These are phyloP conservation scores for Eutolmus rufibarbis DNA, from an alignment of 2,888 invertebrate genomes.

Conservation along the genomic window DNA sequence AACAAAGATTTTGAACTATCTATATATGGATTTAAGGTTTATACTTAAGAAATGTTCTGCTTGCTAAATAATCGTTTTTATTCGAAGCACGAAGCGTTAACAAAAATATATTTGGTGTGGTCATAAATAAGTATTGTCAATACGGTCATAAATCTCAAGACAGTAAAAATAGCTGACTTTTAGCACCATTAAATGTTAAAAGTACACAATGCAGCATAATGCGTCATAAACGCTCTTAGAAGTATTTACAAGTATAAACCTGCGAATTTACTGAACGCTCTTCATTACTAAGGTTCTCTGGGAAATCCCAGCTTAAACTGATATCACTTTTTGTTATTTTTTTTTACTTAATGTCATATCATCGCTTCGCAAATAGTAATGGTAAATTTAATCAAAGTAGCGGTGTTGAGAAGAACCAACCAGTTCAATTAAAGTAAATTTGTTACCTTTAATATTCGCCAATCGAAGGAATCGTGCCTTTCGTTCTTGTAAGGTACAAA, in stretches of 20 bases:
- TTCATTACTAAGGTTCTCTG: neutral
- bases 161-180: neutral
- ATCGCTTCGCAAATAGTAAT: neutral
- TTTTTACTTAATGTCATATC: neutral
- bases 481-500: constrained; percentile 59
- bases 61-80: neutral
- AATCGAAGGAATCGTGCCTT: constrained; percentile 70
- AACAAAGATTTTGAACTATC: neutral
- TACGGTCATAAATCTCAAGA: neutral
- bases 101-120: neutral
- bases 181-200: neutral
- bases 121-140: neutral
- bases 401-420: neutral
- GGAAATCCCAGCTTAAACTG: neutral
- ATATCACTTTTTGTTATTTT: neutral
- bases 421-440: neutral
- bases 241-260: neutral
- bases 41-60: neutral
- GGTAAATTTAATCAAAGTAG: neutral
- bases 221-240: neutral
- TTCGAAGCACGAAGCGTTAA: neutral
- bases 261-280: neutral
- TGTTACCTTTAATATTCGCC: constrained; percentile 70
- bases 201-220: neutral
- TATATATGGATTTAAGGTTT: neutral